phyloP scores from a whole-genome alignment of 2,888 invertebrate species.

The Oegoconia quadripuncta region DNA sequence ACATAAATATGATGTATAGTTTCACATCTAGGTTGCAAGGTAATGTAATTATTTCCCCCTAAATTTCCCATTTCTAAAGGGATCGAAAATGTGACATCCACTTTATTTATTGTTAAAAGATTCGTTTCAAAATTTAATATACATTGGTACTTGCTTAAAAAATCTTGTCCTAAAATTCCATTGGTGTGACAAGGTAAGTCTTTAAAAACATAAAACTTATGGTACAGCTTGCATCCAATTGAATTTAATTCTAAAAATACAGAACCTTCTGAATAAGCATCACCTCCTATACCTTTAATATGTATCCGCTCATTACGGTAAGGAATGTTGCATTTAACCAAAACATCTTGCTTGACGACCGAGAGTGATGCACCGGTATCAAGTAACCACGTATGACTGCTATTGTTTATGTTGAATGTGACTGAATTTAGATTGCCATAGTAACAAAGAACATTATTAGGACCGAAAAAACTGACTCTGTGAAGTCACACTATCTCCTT shows the following conservation, averaged over 20 bases:
- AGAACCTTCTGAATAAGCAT: conserved; percentile 5
- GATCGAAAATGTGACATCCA: neutral
- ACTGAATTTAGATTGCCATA: too few species aligned
- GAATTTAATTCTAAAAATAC: conserved; percentile 5
- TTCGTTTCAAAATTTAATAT: neutral
- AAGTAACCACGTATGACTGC: too few species aligned
- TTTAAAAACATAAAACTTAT: conserved; percentile 1
- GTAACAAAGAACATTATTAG: too few species aligned
- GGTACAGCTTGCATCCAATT: neutral
- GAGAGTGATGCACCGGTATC: conserved; percentile 16
- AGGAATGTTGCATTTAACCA: conserved; percentile 1
- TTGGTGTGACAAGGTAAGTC: neutral
- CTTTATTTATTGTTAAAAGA: neutral
- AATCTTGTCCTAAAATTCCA: neutral
- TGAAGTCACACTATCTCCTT: too few species aligned
- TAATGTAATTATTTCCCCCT: neutral
- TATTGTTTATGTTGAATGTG: too few species aligned
- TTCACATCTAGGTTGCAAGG: conserved; percentile 6
- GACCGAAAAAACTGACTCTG: too few species aligned
- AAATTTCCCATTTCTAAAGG: neutral
- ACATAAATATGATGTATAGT: conserved; percentile 5
- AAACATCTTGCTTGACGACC: conserved; percentile 1
- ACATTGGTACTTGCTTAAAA: neutral
- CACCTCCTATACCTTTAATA: conserved; percentile 12
- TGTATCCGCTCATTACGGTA: conserved; percentile 1